These are phyloP conservation scores for Dendrocopos noguchii DNA, from an alignment of 2,113 vertebrate species.

Conservation along the genomic window DNA sequence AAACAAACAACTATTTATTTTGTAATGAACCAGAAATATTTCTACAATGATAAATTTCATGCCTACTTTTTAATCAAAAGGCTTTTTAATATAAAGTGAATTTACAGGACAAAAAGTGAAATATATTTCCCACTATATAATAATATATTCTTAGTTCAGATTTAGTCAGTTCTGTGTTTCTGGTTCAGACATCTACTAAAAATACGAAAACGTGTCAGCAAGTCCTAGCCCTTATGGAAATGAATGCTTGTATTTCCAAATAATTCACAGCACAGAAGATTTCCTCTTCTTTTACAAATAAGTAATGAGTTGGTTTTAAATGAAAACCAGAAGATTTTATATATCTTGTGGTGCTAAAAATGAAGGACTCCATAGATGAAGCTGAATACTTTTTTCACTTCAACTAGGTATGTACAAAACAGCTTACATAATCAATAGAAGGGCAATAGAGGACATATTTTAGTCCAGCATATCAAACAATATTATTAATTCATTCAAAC, in stretches of 20 bases:
- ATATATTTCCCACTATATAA: not conserved
- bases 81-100: not conserved
- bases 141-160: not conserved
- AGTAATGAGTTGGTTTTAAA: not conserved
- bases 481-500: not conserved
- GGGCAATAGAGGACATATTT: not conserved
- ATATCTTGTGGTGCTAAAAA: not conserved
- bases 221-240: not conserved
- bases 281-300: not conserved
- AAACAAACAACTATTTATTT: not conserved
- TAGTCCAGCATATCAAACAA: not conserved
- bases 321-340: not conserved
- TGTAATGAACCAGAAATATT: not conserved
- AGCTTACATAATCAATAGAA: not conserved
- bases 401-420: not conserved
- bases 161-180: not conserved
- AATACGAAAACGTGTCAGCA: not conserved
- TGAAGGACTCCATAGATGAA: not conserved
- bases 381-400: not conserved
- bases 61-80: not conserved
- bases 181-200: not conserved
- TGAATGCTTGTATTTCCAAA: not conserved
- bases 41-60: not conserved
- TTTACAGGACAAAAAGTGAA: not conserved
- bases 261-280: accelerated